A percentile compares a stretch with the other conserved stretches of the same genome.
phyloP scores from a whole-genome alignment of 2,113 vertebrate species.

The Pyrgilauda ruficollis region DNA sequence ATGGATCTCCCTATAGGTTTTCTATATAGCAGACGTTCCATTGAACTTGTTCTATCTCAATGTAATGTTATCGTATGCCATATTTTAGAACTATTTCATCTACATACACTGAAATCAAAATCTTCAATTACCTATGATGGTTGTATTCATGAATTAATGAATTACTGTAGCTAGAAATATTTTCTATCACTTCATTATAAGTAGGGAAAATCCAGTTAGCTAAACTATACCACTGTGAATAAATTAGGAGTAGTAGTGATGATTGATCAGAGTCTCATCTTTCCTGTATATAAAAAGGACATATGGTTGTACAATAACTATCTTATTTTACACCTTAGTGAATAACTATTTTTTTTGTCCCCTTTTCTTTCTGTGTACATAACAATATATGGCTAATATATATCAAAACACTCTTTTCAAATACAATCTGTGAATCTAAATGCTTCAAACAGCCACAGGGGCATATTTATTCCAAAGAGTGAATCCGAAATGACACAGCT shows the following conservation, averaged over 20 bases:
- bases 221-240: background rate
- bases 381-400: background rate
- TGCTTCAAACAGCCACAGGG: background rate
- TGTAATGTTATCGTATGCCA: background rate
- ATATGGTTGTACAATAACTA: background rate
- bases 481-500: conserved; percentile 30
- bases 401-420: background rate
- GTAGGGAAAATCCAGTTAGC: background rate
- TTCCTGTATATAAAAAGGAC: background rate
- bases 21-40: background rate
- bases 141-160: background rate
- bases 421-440: background rate
- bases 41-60: background rate
- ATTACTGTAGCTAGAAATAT: background rate
- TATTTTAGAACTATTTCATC: background rate
- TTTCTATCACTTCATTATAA: background rate
- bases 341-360: background rate
- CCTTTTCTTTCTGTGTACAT: background rate
- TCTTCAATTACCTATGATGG: background rate
- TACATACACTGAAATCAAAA: background rate
- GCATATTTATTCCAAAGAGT: conserved; percentile 12
- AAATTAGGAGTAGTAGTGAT: background rate
- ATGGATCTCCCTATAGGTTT: background rate
- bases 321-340: background rate
- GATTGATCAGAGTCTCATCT: background rate